Conservation (phyloP, 2,888 invertebrate species). For the Hydropsyche betteni region DNA sequence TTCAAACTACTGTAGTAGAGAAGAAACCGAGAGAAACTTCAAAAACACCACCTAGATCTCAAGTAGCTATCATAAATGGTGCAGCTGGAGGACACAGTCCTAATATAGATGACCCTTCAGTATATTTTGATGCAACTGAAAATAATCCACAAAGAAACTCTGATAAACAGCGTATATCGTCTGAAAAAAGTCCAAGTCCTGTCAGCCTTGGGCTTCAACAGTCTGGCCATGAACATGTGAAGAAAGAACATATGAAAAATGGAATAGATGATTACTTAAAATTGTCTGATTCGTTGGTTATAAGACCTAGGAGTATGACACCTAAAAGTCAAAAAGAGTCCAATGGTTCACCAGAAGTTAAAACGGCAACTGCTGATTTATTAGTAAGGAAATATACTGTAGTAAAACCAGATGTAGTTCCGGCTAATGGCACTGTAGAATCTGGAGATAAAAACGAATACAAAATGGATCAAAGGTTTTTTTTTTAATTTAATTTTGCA, state of each 20-base stretch:
- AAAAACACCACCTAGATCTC: constrained; percentile 40
- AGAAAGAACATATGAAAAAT: constrained; percentile 41
- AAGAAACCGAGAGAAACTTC: constrained; percentile 37
- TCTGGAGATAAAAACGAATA: constrained; percentile 19
- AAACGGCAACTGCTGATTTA: constrained; percentile 31
- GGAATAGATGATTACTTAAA: constrained; percentile 50
- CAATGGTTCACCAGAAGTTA: constrained; percentile 13
- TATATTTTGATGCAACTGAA: constrained; percentile 84
- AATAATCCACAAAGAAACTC: constrained; percentile 60
- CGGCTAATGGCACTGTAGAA: neutral
- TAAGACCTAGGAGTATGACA: constrained; percentile 53
- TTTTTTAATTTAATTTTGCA: neutral
- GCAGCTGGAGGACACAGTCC: constrained; percentile 65
- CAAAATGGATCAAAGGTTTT: constrained; percentile 29
- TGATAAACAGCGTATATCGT: constrained; percentile 52
- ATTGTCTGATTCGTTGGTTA: constrained; percentile 52
- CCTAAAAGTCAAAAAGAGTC: constrained; percentile 35
- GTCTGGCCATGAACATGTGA: constrained; percentile 36
- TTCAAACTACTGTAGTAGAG: constrained; percentile 48
- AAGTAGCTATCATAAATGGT: constrained; percentile 52
- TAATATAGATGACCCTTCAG: constrained; percentile 77
- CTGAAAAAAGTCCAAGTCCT: constrained; percentile 52
- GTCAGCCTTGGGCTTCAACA: constrained; percentile 35
- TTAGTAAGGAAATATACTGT: constrained; percentile 39
- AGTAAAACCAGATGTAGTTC: constrained; percentile 33